phyloP scores from a whole-genome alignment of 1,140 invertebrate genomes.

The Panagrolaimus sp. region DNA sequence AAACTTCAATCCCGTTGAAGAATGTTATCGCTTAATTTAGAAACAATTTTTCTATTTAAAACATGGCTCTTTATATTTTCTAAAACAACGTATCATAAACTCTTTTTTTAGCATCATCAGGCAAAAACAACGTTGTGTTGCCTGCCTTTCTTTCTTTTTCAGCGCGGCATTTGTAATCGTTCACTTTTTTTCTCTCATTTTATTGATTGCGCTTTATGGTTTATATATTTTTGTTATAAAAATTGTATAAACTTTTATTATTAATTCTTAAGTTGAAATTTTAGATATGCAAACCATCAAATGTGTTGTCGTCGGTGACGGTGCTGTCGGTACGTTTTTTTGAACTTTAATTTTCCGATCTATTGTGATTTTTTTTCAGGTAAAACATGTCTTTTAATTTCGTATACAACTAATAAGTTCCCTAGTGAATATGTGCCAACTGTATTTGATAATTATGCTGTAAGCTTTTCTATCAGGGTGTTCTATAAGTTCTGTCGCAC shows the following conservation, averaged over 20 bases:
- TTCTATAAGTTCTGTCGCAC: no score
- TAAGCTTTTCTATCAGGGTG: no score
- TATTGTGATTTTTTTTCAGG: no score
- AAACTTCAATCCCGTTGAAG: no score
- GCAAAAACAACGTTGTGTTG: constrained; percentile 8
- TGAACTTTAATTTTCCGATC: no score
- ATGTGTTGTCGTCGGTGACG: constrained; percentile 66
- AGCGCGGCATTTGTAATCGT: not conserved
- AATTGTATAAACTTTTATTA: not conserved
- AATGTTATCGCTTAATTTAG: no score
- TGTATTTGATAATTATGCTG: constrained; percentile 61
- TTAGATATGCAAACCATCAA: constrained; percentile 92
- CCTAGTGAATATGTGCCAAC: constrained; percentile 82
- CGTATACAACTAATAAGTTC: constrained; percentile 74
- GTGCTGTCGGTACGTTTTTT: constrained; percentile 66
- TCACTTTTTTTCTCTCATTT: not conserved
- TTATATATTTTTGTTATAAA: not conserved
- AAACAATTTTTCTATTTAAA: no score
- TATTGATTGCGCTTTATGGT: not conserved
- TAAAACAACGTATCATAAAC: no score
- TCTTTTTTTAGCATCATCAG: not conserved
- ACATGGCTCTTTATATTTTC: no score
- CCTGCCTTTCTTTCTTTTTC: constrained; percentile 2
- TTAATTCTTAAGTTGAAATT: constrained; percentile 16
- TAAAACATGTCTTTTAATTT: no score